Evolutionary conservation across 2,888 invertebrate species (phyloP).

Genomic region (Ophion costatus): DNA sequence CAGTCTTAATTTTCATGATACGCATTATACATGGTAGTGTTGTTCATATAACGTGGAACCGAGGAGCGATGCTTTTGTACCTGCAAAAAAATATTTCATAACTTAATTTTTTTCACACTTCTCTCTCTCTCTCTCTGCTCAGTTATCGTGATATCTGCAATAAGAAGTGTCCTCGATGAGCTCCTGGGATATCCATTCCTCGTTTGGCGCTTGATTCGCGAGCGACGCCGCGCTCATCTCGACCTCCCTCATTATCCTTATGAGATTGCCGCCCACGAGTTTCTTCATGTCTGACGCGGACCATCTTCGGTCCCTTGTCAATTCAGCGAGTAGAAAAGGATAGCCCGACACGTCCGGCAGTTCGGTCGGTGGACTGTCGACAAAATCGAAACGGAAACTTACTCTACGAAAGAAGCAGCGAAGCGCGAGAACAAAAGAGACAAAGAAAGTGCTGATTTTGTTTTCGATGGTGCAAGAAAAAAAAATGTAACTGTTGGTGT

Average conservation of each 20-base stretch:
- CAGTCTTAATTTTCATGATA: conserved; percentile 31
- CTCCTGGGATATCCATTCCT: conserved; percentile 85
- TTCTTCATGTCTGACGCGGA: conserved; percentile 86
- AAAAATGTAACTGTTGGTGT: conserved; percentile 15
- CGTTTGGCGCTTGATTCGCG: conserved; percentile 84
- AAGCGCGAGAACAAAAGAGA: conserved; percentile 1
- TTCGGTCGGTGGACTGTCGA: conserved; percentile 84
- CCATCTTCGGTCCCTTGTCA: conserved; percentile 86
- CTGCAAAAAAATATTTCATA: conserved; percentile 17
- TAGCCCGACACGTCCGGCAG: conserved; percentile 86
- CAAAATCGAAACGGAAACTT: not conserved
- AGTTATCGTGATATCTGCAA: conserved; percentile 84
- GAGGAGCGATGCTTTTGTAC: not conserved
- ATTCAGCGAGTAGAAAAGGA: conserved; percentile 86
- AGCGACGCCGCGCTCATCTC: conserved; percentile 80
- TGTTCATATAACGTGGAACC: not conserved
- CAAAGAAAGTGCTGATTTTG: conserved; percentile 14
- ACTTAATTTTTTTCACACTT: not conserved
- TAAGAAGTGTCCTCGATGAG: conserved; percentile 85
- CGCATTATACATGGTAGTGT: conserved; percentile 17
- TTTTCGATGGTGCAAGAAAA: not conserved
- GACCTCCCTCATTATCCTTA: conserved; percentile 85
- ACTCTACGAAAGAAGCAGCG: not conserved
- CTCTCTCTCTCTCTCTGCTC: not conserved
- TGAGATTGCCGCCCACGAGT: conserved; percentile 86